Base-by-base conservation (phyloP, 2,113 vertebrate species). In the Pygathrix nemaeus region DNA sequence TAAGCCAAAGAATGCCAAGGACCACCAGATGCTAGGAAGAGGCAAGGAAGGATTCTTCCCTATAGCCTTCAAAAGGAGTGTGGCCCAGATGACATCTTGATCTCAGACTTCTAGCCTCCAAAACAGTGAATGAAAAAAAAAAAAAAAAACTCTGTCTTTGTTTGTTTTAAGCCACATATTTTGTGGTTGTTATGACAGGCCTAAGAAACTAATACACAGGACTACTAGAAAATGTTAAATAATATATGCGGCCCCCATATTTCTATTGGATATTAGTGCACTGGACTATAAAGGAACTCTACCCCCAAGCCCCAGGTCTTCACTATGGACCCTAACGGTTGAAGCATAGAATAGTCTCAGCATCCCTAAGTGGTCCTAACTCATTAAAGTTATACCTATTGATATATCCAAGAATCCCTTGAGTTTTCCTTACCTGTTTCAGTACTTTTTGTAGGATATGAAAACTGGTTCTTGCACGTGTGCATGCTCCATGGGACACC, bases 281-380 rank as follows among this genome's bases (percentile, higher is more conserved):
- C 55, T 40, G 21, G 25, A 78, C 43, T 43, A 61, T 38, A 78
- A 84, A 93, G 35, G 43, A 50, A 81, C 68, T 55, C 50, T 27
- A 78, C n/a, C 40, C n/a, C 16, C 12, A 52, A 85, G 52, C 27
- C 25, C 88, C 76, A 48, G 79, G 66, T 81, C 93, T 96, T 94
- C 82, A 83, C 55, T 90, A 70, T 61, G 38, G 68, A 90, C 64
- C 83, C 93, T 97, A 96, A 95, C 45, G 94, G 92, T 85, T 84
- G n/a, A 78, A 20, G 50, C 52, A 48, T 0, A 61, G 40, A 48
- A 75, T 6, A 78, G 64, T 64, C 59, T 48, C 52, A 68, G 2
- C 70, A 89, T 48, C 85, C 79, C 55, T 87, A 61, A 90, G 16
- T 87, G 32, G n/a, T 68, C 21, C 45, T 50, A 50, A 50, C 20